Conservation (phyloP, 2,888 invertebrate species). For the Brassicogethes aeneus region DNA sequence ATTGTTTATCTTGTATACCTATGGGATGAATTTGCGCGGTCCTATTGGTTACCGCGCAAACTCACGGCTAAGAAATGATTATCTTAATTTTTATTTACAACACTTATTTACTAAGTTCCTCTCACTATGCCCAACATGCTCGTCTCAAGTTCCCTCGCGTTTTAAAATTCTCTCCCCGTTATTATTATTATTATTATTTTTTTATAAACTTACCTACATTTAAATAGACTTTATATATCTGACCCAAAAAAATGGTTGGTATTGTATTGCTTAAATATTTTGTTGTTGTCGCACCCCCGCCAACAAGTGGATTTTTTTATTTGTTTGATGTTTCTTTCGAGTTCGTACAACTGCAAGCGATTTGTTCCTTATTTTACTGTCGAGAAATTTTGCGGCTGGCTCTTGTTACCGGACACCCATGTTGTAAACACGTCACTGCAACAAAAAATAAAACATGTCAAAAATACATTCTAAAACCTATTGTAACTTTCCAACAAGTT, state of each 20-base stretch:
- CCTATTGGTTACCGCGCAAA: constrained; percentile 26
- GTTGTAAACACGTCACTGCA: constrained; percentile 84
- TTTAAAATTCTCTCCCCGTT: too few relatives aligned
- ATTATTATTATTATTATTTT: not conserved
- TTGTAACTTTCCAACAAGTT: too few relatives aligned
- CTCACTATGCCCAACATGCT: constrained; percentile 29
- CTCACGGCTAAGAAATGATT: constrained; percentile 29
- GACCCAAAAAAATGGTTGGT: constrained; percentile 1
- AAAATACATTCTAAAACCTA: too few relatives aligned
- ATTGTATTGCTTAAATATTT: constrained; percentile 1
- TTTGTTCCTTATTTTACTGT: constrained; percentile 75
- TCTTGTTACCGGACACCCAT: constrained; percentile 81
- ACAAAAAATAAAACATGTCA: constrained; percentile 34
- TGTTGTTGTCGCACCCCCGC: too few relatives aligned
- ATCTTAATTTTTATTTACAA: constrained; percentile 37
- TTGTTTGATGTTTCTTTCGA: not conserved
- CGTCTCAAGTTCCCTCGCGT: constrained; percentile 18
- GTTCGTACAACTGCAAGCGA: not conserved
- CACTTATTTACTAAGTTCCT: constrained; percentile 20
- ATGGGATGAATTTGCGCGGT: constrained; percentile 21
- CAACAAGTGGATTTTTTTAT: too few relatives aligned
- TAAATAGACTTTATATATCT: constrained; percentile 5
- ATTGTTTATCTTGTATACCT: constrained; percentile 22
- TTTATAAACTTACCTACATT: constrained; percentile 5
- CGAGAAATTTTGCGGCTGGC: constrained; percentile 67